Evolutionary conservation across 2,888 invertebrate species (phyloP).

Genomic region (Microplitis deprimator): DNA sequence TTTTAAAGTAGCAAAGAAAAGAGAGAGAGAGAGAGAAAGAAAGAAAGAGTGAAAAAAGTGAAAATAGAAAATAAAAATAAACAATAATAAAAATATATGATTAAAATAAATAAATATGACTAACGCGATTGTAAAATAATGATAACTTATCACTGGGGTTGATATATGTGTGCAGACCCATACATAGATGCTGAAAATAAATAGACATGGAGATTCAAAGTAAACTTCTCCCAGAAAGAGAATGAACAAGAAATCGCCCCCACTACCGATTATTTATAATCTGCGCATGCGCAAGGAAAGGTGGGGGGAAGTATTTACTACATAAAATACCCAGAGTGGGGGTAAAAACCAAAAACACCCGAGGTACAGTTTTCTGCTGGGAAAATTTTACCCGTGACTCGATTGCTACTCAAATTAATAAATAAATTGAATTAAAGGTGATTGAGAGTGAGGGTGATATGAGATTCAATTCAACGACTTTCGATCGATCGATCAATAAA

Average conservation of each 20-base stretch:
- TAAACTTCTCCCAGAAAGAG: no score
- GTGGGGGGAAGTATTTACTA: no score
- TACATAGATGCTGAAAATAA: constrained; percentile 69
- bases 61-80: constrained; percentile 48
- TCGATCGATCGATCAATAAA: constrained; percentile 31
- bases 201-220: constrained; percentile 53
- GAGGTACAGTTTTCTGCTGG: no score
- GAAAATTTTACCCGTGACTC: no score
- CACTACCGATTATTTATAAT: no score
- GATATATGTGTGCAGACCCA: constrained; percentile 67
- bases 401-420: not conserved
- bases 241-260: no score
- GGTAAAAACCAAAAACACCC: no score
- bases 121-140: constrained; percentile 58
- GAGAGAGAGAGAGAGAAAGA: constrained; percentile 28
- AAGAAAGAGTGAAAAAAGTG: constrained; percentile 39
- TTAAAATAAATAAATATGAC: constrained; percentile 51
- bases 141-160: constrained; percentile 59
- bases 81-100: not conserved
- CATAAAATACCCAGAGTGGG: constrained; percentile 10
- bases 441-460: constrained; percentile 12
- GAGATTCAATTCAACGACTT: constrained; percentile 32
- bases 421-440: not conserved
- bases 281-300: no score
- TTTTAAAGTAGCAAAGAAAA: constrained; percentile 13